Base-by-base conservation (phyloP, 2,888 invertebrate species). In the Iselma pallidipennis region DNA sequence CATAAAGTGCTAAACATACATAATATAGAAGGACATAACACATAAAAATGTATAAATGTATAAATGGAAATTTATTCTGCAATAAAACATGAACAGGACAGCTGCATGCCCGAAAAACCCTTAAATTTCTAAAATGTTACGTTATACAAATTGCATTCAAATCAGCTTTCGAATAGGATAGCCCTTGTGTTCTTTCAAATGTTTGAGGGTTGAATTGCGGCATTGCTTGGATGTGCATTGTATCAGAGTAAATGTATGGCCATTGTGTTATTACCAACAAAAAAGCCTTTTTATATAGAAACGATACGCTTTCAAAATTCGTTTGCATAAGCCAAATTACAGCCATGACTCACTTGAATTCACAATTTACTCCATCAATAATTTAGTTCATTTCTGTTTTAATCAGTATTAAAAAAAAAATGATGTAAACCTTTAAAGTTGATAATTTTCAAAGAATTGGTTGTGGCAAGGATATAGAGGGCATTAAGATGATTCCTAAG, bases 61-160 rank as follows among this genome's bases (percentile, higher is more conserved):
- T 51, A 51, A 51, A 51, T 51, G 51, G 28, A 51, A 51, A 51
- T 51, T n/a, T 19, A 16, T n/a, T n/a, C 42, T 16, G 37, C 19
- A 59, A 52, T 29, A 56, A 37, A 59, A 59, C 25, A 55, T 45
- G 33, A 57, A 48, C 3, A 0, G 25, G 55, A 56, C 71, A 71
- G 71, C 71, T 71, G 71, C 71, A 66, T 16, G 23, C 29, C 54
- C 48, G 56, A 57, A 54, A 62, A 68, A 64, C 70, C 73, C 71
- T 72, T 66, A 72, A 72, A 70, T 67, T 68, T 61, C 65, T 49
- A 64, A 68, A 73, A 74, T 74, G 71, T 72, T 67, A 69, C 70
- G 67, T 72, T 71, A 75, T 73, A 74, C 75, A 75, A 76, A 76
- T 76, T 74, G 73, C 74, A 76, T 76, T 76, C 74, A 75, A 74